Evolutionary conservation across 2,888 invertebrate genomes (phyloP).

Genomic region (Prenolepis imparis): DNA sequence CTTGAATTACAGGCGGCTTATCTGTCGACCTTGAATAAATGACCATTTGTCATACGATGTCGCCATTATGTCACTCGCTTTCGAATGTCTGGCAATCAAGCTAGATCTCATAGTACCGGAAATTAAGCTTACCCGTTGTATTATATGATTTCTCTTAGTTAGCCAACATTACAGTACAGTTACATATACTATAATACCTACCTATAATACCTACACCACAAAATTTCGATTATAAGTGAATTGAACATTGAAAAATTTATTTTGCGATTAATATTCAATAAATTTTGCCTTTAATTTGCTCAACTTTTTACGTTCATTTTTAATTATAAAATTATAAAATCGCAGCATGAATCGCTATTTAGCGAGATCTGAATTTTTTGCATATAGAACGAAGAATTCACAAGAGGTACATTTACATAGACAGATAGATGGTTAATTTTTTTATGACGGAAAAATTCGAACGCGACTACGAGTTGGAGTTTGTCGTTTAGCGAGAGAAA

Average conservation of each 20-base stretch:
- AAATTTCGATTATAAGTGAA: not conserved
- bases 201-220: too few relatives aligned
- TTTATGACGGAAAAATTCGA: not conserved
- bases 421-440: slow-evolving; percentile 4
- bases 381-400: not conserved
- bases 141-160: slow-evolving; percentile 2
- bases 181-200: not conserved
- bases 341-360: not conserved
- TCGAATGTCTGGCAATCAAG: slow-evolving; percentile 20
- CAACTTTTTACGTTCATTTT: not conserved
- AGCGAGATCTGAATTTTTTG: not conserved
- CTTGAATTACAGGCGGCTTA: slow-evolving; percentile 25
- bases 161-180: not conserved
- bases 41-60: slow-evolving; percentile 7
- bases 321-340: not conserved
- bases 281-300: not conserved
- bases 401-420: slow-evolving; percentile 1
- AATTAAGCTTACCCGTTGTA: not conserved
- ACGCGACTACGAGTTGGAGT: not conserved
- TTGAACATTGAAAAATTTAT: not conserved
- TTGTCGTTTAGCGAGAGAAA: slow-evolving; percentile 1
- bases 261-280: not conserved
- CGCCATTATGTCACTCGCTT: slow-evolving; percentile 24
- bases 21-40: slow-evolving; percentile 26
- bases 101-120: slow-evolving; percentile 15